Conservation (phyloP, 2,113 vertebrate genomes). For the Lipophrys pholis region DNA sequence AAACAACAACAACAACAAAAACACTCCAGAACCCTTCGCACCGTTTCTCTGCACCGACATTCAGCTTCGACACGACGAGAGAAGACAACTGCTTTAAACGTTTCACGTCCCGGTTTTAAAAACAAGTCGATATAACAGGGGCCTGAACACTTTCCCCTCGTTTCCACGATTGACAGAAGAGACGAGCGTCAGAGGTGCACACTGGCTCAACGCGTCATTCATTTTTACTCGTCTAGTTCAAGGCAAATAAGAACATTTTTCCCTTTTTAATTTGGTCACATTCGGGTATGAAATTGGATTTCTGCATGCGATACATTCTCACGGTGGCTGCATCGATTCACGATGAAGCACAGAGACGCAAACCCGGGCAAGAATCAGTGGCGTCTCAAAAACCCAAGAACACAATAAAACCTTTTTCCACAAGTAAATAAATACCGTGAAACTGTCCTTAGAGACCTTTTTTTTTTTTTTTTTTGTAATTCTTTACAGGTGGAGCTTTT, state of each 20-base stretch:
- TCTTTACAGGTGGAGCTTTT: too few species aligned
- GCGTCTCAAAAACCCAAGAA: too few species aligned
- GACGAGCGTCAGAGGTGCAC: slow-evolving; percentile 4
- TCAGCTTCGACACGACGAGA: slow-evolving; percentile 2
- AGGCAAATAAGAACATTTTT: slow-evolving; percentile 5
- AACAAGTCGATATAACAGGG: background rate
- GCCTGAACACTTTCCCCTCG: background rate
- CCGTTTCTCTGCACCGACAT: background rate
- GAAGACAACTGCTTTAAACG: background rate
- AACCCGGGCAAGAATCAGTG: slow-evolving; percentile 1
- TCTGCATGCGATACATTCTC: background rate
- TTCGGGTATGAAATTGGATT: background rate
- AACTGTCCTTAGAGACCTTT: too few species aligned
- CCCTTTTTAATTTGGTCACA: slow-evolving; percentile 7
- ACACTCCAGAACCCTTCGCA: background rate
- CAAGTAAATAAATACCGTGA: too few species aligned
- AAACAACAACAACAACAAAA: slow-evolving; percentile 8
- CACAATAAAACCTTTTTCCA: too few species aligned
- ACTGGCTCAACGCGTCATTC: background rate
- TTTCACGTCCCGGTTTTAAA: background rate
- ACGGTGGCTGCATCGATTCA: background rate
- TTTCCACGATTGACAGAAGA: slow-evolving; percentile 6
- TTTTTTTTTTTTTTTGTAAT: too few species aligned
- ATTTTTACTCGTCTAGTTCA: slow-evolving; percentile 10
- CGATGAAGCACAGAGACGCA: background rate